phyloP scores from a whole-genome alignment of 1,140 invertebrate species.

The Drosophila subobscura region DNA sequence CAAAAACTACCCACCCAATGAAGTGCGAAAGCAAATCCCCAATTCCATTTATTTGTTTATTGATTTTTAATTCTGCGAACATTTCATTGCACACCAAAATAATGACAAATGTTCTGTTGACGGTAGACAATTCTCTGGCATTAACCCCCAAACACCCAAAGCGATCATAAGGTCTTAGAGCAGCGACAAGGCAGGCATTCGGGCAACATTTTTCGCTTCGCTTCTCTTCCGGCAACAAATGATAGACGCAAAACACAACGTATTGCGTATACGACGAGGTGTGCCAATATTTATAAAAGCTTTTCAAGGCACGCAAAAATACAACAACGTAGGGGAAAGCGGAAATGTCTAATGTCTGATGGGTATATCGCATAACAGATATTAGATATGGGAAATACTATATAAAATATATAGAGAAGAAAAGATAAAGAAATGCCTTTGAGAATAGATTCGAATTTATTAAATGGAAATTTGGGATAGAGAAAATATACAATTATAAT shows the following conservation, averaged over 20 bases:
- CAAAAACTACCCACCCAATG: too few relatives aligned
- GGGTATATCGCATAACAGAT: conserved; percentile 19
- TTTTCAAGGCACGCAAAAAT: conserved; percentile 11
- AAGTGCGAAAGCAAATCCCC: background rate
- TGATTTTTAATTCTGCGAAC: conserved; percentile 68
- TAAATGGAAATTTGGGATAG: background rate
- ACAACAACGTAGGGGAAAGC: background rate
- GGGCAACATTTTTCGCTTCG: background rate
- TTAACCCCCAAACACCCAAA: background rate
- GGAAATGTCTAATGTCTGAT: conserved; percentile 16
- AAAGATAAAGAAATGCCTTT: too few relatives aligned
- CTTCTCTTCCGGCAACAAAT: conserved; percentile 41
- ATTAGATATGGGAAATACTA: conserved; percentile 1
- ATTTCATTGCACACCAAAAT: conserved; percentile 33
- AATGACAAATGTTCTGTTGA: conserved; percentile 23
- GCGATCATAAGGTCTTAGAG: conserved; percentile 16
- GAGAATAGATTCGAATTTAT: background rate
- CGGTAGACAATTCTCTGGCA: conserved; percentile 15
- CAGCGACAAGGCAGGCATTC: conserved; percentile 8
- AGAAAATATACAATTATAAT: too few relatives aligned
- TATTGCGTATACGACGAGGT: conserved; percentile 34
- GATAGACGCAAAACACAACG: conserved; percentile 6
- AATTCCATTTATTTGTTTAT: conserved; percentile 57
- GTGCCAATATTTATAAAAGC: conserved; percentile 31
- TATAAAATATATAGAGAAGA: background rate